phyloP scores from a whole-genome alignment of 2,113 vertebrate species.

The Gnathonemus echidnorhynchus region DNA sequence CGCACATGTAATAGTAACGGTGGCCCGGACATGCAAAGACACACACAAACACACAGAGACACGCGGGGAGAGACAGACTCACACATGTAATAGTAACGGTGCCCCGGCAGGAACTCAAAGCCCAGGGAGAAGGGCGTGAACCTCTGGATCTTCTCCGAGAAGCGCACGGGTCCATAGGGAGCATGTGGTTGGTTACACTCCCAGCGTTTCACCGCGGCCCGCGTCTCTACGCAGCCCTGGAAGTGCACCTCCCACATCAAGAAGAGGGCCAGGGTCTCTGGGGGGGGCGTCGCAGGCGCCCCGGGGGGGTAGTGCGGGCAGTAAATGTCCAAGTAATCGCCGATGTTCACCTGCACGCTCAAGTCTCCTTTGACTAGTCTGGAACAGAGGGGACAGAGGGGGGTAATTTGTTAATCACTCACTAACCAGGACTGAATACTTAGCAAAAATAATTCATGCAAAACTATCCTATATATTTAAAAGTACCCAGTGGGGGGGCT shows the following conservation, averaged over 20 bases:
- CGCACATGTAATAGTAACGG: not conserved
- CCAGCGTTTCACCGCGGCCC: conserved; percentile 86
- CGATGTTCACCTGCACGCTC: conserved; percentile 84
- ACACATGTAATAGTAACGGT: conserved; percentile 96
- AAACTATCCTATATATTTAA: not conserved
- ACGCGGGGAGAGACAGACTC: conserved; percentile 59
- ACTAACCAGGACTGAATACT: not conserved
- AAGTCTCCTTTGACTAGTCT: conserved; percentile 82
- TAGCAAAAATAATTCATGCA: not conserved
- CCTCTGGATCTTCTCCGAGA: conserved; percentile 95
- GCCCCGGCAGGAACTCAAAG: conserved; percentile 88
- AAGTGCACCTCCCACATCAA: conserved; percentile 79
- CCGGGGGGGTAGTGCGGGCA: conserved; percentile 75
- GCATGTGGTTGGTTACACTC: conserved; percentile 84
- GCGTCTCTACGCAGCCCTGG: conserved; percentile 78
- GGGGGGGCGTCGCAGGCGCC: conserved; percentile 51
- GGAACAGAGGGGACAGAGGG: conserved; percentile 22
- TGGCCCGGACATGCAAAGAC: not conserved
- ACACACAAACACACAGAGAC: conserved; percentile 13
- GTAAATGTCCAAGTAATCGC: conserved; percentile 95
- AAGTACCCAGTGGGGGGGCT: not conserved
- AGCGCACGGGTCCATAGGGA: conserved; percentile 81
- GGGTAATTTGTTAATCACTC: not conserved
- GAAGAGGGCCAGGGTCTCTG: conserved; percentile 82
- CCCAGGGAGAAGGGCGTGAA: conserved; percentile 96